Evolutionary conservation across 1,140 invertebrate genomes (phyloP).

Genomic region (Papilio polytes): DNA sequence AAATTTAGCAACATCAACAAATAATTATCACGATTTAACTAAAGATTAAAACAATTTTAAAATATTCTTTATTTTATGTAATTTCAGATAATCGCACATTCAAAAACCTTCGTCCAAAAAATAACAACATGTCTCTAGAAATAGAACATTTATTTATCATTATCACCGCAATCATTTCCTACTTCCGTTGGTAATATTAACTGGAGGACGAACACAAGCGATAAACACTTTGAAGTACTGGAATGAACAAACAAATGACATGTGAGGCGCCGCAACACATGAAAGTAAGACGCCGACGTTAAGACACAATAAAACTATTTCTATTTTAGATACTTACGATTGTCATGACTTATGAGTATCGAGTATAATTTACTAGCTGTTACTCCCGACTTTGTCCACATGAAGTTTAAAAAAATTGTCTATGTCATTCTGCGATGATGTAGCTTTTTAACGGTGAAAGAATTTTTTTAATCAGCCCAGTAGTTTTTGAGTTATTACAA

Average conservation of each 20-base stretch:
- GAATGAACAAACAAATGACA: slow-evolving; percentile 33
- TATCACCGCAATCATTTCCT: not conserved
- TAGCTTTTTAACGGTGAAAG: too few relatives aligned
- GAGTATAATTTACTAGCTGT: not conserved
- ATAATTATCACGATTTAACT: not conserved
- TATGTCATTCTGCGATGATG: too few relatives aligned
- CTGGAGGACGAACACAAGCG: slow-evolving; percentile 1
- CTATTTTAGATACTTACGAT: not conserved
- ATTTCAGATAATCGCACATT: too few relatives aligned
- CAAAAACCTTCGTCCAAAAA: too few relatives aligned
- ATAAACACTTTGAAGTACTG: slow-evolving; percentile 27
- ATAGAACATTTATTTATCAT: not conserved
- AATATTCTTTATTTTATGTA: too few relatives aligned
- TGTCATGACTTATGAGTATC: slow-evolving; percentile 6
- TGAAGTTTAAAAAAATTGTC: not conserved
- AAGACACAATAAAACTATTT: slow-evolving; percentile 26
- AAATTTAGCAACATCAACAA: not conserved
- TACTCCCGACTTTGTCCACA: not conserved
- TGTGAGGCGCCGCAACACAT: slow-evolving; percentile 15
- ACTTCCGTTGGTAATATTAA: slow-evolving; percentile 32
- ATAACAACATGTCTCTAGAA: not conserved
- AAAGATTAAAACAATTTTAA: not conserved
- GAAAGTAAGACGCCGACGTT: not conserved
- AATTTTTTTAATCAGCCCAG: too few relatives aligned
- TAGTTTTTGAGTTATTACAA: too few relatives aligned